Conservation (phyloP, 2,113 vertebrate species). For the Nothocercus julius region DNA sequence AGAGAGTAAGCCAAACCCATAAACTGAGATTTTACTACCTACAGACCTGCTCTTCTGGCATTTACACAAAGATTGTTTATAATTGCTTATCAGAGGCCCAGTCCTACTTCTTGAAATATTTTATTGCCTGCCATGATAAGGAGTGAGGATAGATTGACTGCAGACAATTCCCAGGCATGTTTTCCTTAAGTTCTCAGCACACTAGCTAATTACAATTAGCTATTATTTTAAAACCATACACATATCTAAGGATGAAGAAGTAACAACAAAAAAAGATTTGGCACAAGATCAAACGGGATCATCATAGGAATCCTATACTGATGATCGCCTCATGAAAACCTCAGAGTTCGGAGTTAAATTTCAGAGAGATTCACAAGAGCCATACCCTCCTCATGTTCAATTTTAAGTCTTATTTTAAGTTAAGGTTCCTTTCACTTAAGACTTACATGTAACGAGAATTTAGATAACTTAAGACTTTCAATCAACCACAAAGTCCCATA, state of each 20-base stretch:
- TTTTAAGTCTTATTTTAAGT: neutral
- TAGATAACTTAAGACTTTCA: neutral
- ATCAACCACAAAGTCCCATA: neutral
- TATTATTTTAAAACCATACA: neutral
- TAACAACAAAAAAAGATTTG: neutral
- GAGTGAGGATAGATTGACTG: neutral
- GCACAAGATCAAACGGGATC: neutral
- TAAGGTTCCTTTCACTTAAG: neutral
- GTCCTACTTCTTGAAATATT: neutral
- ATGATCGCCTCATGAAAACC: neutral
- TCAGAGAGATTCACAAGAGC: neutral
- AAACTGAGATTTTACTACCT: neutral
- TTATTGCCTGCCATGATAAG: neutral
- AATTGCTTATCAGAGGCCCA: neutral
- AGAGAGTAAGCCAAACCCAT: neutral
- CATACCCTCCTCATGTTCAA: neutral
- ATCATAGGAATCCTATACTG: neutral
- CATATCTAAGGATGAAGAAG: neutral
- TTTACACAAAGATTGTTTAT: neutral
- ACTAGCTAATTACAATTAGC: neutral
- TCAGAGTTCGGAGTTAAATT: neutral
- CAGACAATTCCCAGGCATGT: neutral
- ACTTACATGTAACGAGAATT: neutral
- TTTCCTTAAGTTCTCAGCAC: neutral
- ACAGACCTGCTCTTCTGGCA: neutral